phyloP scores from a whole-genome alignment of 2,888 invertebrate species.

The Protophormia terraenovae region DNA sequence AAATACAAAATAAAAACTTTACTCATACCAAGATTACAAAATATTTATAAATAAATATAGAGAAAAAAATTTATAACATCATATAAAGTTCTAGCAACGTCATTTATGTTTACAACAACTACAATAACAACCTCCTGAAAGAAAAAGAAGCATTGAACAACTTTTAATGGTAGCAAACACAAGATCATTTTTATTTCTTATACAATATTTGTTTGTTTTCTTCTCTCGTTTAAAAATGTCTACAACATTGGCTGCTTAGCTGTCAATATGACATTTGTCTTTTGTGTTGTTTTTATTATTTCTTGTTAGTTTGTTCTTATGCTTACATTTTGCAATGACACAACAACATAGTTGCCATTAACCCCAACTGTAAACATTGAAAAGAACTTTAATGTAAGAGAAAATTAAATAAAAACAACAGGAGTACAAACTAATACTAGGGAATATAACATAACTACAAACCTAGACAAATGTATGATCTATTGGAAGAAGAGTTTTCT shows the following conservation, averaged over 20 bases:
- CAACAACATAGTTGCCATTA: conserved; percentile 50
- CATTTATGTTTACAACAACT: too few species aligned
- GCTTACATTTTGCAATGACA: conserved; percentile 11
- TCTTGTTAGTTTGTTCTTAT: background rate
- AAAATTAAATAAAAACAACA: background rate
- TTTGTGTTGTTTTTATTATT: conserved; percentile 19
- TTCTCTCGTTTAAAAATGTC: conserved; percentile 20
- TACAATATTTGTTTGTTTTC: background rate
- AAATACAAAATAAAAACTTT: too few species aligned
- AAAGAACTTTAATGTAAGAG: conserved; percentile 1
- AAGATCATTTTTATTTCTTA: background rate
- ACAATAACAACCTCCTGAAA: too few species aligned
- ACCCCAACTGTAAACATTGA: conserved; percentile 55
- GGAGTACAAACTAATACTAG: too few species aligned
- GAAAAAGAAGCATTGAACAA: background rate
- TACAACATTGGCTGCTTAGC: conserved; percentile 47
- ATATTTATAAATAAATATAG: background rate
- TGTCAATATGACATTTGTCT: conserved; percentile 63
- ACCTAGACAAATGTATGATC: background rate
- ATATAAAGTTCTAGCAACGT: too few species aligned
- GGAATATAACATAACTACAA: background rate
- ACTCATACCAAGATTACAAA: too few species aligned
- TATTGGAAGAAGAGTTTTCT: background rate
- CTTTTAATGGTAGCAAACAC: conserved; percentile 16
- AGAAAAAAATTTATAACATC: too few species aligned